Conservation (phyloP, 2,113 vertebrate species). For the Amazona guildingii region DNA sequence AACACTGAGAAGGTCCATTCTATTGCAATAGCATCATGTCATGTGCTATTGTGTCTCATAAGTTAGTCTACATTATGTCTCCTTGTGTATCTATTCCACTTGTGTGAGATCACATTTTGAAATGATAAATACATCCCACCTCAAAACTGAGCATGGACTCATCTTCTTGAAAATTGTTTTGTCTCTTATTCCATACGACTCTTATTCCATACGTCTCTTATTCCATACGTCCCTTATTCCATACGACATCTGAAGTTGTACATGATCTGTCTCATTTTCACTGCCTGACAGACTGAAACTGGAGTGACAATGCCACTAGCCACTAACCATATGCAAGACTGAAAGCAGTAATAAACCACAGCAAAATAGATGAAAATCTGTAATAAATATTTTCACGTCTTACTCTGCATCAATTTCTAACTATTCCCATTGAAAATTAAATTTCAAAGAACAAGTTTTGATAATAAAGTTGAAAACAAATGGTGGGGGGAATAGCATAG, state of each 20-base stretch:
- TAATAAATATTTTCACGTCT: not conserved
- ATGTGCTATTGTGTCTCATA: not conserved
- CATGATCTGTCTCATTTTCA: slow-evolving; percentile 2
- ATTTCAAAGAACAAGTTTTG: not conserved
- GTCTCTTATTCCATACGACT: not conserved
- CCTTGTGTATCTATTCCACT: not conserved
- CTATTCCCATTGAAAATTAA: not conserved
- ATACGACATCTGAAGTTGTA: not conserved
- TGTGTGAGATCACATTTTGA: not conserved
- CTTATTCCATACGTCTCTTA: too few species aligned
- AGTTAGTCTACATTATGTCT: not conserved
- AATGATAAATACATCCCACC: not conserved
- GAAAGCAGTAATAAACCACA: not conserved
- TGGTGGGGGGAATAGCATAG: not conserved
- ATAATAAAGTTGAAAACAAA: not conserved
- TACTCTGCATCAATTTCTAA: not conserved
- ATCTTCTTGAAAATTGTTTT: not conserved
- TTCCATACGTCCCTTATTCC: not conserved
- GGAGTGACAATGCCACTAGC: not conserved
- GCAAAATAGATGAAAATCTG: not conserved
- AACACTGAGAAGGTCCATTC: not conserved
- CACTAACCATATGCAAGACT: not conserved
- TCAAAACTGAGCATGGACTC: not conserved
- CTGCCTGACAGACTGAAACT: not conserved
- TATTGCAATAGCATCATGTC: not conserved